Evolutionary conservation across 1,140 invertebrate genomes (phyloP).

Genomic region (Drosophila ogumai): DNA sequence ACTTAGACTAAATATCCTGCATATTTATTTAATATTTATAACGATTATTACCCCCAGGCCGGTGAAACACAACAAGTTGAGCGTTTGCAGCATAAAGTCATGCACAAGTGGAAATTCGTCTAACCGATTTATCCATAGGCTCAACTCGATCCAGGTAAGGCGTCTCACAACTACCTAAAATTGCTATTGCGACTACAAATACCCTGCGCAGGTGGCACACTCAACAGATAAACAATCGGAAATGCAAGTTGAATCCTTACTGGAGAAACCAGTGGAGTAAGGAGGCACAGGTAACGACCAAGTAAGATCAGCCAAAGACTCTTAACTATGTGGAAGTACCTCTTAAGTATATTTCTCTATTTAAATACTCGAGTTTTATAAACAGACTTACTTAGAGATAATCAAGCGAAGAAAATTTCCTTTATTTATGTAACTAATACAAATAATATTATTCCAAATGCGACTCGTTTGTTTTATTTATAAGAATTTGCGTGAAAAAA

Average conservation of each 20-base stretch:
- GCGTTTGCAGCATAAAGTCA: background rate
- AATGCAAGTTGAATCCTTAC: background rate
- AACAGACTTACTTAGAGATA: background rate
- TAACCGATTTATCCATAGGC: background rate
- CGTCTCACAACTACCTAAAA: background rate
- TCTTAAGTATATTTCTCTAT: background rate
- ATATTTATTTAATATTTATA: background rate
- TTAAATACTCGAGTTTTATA: background rate
- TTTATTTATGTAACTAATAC: background rate
- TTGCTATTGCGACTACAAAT: background rate
- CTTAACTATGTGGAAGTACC: background rate
- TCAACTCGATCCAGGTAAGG: background rate
- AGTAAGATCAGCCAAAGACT: background rate
- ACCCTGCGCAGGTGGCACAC: background rate
- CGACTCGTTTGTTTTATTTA: background rate
- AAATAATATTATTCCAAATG: background rate
- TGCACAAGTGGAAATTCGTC: background rate
- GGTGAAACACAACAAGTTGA: background rate
- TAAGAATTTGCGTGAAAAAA: background rate
- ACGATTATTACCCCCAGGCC: background rate
- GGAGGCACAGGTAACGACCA: background rate
- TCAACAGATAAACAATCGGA: background rate
- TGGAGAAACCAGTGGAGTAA: background rate
- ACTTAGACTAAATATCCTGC: background rate
- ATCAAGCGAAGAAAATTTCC: background rate